These are phyloP conservation scores for Euglossa dilemma DNA, from an alignment of 1,140 invertebrate genomes.

Conservation along the genomic window DNA sequence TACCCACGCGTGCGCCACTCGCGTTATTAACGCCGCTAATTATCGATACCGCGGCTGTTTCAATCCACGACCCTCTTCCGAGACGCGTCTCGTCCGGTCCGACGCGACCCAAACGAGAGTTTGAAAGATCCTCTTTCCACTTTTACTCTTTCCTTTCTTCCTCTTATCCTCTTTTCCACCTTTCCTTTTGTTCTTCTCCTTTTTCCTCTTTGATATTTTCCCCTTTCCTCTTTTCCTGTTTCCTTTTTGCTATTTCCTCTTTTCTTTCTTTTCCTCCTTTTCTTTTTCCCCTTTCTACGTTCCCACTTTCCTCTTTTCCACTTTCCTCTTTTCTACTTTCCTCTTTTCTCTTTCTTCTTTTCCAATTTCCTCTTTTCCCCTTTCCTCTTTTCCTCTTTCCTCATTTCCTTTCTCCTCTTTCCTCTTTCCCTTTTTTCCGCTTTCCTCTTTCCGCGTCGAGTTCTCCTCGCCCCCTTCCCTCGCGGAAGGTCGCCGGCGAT, in stretches of 20 bases:
- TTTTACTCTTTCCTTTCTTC: too few relatives aligned
- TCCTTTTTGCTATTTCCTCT: too few relatives aligned
- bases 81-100: neutral
- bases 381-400: too few relatives aligned
- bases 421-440: neutral
- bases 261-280: too few relatives aligned
- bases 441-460: neutral
- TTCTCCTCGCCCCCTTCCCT: neutral
- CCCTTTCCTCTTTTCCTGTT: too few relatives aligned
- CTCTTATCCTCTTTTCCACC: too few relatives aligned
- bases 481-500: neutral
- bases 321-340: too few relatives aligned
- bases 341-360: too few relatives aligned
- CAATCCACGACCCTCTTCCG: slow-evolving; percentile 62
- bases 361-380: neutral
- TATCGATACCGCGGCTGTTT: slow-evolving; percentile 63
- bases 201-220: neutral
- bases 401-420: too few relatives aligned
- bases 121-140: too few relatives aligned
- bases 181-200: too few relatives aligned
- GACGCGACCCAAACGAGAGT: neutral
- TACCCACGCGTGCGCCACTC: slow-evolving; percentile 23
- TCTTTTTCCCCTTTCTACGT: neutral
- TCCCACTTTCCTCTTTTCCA: too few relatives aligned
- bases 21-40: slow-evolving; percentile 69